These are phyloP conservation scores for Xylota sylvarum DNA, from an alignment of 2,888 invertebrate genomes.

Conservation along the genomic window DNA sequence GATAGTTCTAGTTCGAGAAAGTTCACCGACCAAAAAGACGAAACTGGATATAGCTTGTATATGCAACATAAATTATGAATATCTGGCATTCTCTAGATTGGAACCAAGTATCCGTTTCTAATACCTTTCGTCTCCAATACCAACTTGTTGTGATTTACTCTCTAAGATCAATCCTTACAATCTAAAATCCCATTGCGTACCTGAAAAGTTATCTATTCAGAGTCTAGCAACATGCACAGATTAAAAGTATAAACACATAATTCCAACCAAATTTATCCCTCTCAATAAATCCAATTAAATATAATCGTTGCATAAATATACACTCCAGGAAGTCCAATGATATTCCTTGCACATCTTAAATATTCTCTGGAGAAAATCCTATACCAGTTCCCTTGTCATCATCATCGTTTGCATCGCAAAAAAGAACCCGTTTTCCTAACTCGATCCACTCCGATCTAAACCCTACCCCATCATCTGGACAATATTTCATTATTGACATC, in stretches of 20 bases:
- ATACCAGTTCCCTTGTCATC: conserved; percentile 46
- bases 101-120: too few species aligned
- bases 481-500: conserved; percentile 72
- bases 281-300: conserved; percentile 38
- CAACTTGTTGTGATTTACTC: too few species aligned
- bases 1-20: too few species aligned
- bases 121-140: too few species aligned
- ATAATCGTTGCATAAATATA: conserved; percentile 45
- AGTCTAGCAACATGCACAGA: neutral
- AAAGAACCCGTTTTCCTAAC: conserved; percentile 27
- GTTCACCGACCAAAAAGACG: too few species aligned
- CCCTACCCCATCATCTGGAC: conserved; percentile 22
- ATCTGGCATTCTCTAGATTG: too few species aligned
- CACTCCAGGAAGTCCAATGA: conserved; percentile 44
- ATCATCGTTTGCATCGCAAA: conserved; percentile 1
- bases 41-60: too few species aligned
- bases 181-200: too few species aligned
- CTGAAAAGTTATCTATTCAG: too few species aligned
- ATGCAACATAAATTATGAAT: too few species aligned
- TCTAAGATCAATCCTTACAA: too few species aligned
- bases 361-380: conserved; percentile 3
- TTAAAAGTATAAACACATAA: neutral
- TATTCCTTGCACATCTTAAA: conserved; percentile 41
- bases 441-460: neutral
- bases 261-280: neutral